Conservation (phyloP, 2,113 vertebrate species). For the Xenus cinereus region DNA sequence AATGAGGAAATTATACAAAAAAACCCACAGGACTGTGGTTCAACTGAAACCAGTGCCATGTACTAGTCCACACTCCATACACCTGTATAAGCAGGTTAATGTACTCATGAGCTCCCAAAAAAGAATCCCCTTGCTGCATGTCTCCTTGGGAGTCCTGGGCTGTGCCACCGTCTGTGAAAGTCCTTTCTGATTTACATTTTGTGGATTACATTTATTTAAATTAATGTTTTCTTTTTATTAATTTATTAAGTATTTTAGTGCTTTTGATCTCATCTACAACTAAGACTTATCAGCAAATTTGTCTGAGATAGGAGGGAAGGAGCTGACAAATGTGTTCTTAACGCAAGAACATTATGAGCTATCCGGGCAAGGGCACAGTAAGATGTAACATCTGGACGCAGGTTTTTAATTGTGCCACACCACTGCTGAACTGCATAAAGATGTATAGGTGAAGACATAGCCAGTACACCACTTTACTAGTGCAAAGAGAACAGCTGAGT, state of each 20-base stretch:
- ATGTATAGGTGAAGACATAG: neutral
- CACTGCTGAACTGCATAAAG: neutral
- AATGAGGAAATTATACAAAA: neutral
- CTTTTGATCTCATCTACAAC: neutral
- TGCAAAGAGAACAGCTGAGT: neutral
- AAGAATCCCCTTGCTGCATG: neutral
- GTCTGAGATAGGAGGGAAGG: neutral
- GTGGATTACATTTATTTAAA: neutral
- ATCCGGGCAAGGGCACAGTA: no score
- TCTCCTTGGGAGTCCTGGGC: neutral
- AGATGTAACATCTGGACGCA: neutral
- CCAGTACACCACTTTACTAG: neutral
- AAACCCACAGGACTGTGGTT: neutral
- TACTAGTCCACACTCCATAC: neutral
- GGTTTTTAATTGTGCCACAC: rapidly evolving
- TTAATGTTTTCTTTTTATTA: neutral
- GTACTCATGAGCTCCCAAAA: neutral
- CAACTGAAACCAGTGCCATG: neutral
- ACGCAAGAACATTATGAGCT: neutral
- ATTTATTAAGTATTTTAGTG: neutral
- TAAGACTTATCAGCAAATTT: neutral
- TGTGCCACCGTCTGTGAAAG: neutral
- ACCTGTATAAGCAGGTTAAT: neutral
- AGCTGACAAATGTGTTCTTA: neutral
- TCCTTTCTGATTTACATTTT: neutral